phyloP scores from a whole-genome alignment of 2,797 vertebrate genomes.

The Falco concolor region DNA sequence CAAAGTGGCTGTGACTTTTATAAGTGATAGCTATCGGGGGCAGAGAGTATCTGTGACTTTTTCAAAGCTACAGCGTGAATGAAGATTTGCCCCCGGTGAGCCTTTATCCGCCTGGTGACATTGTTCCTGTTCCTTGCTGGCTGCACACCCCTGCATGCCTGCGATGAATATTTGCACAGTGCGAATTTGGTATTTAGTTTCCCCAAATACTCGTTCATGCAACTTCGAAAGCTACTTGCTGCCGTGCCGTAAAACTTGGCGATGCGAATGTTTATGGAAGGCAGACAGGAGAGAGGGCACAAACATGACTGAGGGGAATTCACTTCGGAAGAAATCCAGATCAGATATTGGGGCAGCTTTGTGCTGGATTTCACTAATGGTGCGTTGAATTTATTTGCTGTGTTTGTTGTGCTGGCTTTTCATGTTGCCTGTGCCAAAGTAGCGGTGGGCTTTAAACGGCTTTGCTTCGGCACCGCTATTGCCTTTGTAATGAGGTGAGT shows the following conservation, averaged over 20 bases:
- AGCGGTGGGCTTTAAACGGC: neutral
- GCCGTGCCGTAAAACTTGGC: neutral
- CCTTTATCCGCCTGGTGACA: neutral
- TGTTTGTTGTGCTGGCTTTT: neutral
- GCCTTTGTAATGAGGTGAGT: rapidly evolving
- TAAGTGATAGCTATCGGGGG: rapidly evolving
- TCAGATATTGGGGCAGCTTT: neutral
- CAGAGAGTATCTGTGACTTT: neutral
- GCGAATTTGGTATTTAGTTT: neutral
- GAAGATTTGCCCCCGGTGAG: neutral
- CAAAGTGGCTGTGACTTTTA: neutral
- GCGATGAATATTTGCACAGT: rapidly evolving
- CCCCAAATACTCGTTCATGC: neutral
- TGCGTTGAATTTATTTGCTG: neutral
- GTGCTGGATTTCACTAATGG: neutral
- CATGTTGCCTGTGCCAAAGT: neutral
- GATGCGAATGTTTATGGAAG: neutral
- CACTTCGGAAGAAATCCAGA: neutral
- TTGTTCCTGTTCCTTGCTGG: neutral
- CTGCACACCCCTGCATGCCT: neutral
- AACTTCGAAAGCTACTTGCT: neutral
- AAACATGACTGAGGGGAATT: neutral
- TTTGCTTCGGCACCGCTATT: neutral
- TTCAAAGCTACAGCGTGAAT: neutral
- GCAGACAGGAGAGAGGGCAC: neutral